Evolutionary conservation across 2,888 invertebrate genomes (phyloP).

Genomic region (Cephus nigrinus): DNA sequence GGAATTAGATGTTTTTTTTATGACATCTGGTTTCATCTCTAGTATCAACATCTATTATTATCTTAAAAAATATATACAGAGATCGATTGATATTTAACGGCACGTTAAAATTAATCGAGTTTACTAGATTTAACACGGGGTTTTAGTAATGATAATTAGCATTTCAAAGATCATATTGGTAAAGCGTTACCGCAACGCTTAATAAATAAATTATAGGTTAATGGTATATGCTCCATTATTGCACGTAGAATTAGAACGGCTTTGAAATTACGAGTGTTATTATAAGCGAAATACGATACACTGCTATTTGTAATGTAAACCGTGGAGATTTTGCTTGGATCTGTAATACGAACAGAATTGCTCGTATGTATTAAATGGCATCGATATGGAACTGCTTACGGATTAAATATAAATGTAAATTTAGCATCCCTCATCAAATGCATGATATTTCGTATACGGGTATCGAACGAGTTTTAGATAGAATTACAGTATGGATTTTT

Average conservation of each 20-base stretch:
- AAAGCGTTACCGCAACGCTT: not conserved
- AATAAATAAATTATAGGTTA: not conserved
- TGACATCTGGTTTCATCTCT: not conserved
- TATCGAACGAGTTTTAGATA: not conserved
- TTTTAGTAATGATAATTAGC: not conserved
- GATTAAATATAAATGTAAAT: not conserved
- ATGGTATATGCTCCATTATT: not conserved
- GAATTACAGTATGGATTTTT: not conserved
- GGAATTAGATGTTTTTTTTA: not conserved
- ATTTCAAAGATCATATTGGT: not conserved
- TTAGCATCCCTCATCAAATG: not conserved
- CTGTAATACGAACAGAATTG: not conserved
- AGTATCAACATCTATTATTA: not conserved
- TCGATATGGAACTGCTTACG: not conserved
- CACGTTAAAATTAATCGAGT: not conserved
- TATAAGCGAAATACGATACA: not conserved
- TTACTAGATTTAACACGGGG: not conserved
- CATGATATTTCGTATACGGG: not conserved
- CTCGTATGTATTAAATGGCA: not conserved
- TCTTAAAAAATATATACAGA: too few species aligned
- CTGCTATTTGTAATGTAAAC: not conserved
- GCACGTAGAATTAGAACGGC: not conserved
- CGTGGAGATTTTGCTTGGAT: not conserved
- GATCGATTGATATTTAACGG: not conserved
- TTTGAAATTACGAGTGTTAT: not conserved